phyloP scores from a whole-genome alignment of 2,888 invertebrate genomes.

The Sceliomorpha sp. region DNA sequence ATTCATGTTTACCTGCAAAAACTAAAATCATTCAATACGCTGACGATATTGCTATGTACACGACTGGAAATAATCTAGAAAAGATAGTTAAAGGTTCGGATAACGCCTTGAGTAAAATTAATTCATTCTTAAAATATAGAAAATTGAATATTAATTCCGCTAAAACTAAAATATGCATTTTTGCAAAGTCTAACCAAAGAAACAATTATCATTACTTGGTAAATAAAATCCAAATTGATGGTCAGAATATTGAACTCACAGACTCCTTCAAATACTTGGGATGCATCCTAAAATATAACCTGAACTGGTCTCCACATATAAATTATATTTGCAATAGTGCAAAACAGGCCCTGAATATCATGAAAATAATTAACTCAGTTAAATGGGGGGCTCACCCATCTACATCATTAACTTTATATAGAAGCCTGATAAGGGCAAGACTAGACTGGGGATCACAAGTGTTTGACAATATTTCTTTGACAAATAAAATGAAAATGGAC shows the following conservation, averaged over 20 bases:
- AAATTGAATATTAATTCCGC: background rate
- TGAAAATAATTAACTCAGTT: background rate
- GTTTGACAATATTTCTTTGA: background rate
- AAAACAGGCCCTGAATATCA: background rate
- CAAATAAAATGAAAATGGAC: background rate
- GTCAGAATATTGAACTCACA: background rate
- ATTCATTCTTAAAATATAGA: background rate
- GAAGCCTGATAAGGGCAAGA: background rate
- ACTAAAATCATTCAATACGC: background rate
- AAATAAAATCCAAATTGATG: too few relatives aligned
- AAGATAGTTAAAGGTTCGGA: background rate
- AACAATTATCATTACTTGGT: too few relatives aligned
- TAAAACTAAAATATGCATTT: constrained; percentile 1
- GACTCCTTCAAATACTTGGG: background rate
- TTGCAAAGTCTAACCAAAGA: background rate
- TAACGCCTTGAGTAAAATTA: background rate
- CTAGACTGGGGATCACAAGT: constrained; percentile 5
- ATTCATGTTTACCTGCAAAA: background rate
- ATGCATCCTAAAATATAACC: background rate
- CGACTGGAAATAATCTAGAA: background rate
- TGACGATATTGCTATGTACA: background rate
- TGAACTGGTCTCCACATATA: constrained; percentile 1
- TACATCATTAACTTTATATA: background rate
- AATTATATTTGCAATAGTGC: background rate
- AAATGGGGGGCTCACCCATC: constrained; percentile 1